Conservation (phyloP, 2,888 invertebrate species). For the Drosophila fulvimacula region DNA sequence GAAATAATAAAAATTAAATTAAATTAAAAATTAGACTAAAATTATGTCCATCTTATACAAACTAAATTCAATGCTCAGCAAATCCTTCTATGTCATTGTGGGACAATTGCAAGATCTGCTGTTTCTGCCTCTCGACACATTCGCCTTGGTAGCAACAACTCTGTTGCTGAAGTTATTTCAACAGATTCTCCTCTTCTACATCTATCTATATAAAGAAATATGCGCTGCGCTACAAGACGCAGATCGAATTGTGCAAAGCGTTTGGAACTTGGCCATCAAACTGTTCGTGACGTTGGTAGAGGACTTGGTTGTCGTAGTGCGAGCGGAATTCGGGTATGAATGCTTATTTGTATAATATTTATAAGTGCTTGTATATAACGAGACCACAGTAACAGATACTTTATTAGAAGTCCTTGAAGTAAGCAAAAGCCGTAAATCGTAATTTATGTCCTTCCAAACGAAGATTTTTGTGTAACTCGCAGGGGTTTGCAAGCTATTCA, state of each 20-base stretch:
- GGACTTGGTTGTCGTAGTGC: not conserved
- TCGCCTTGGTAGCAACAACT: constrained; percentile 27
- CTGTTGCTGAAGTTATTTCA: constrained; percentile 22
- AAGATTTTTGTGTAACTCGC: not conserved
- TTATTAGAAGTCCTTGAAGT: not conserved
- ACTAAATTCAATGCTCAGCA: not conserved
- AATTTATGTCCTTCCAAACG: not conserved
- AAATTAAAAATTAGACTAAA: not conserved
- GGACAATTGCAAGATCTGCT: constrained; percentile 13
- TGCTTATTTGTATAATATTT: not conserved
- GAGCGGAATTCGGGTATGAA: constrained; percentile 2
- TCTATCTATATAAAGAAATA: not conserved
- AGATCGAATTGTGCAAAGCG: not conserved
- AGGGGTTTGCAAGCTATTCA: not conserved
- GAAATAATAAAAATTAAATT: not conserved
- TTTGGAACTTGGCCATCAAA: constrained; percentile 3
- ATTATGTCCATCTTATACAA: not conserved
- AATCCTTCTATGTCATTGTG: not conserved
- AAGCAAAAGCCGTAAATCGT: not conserved
- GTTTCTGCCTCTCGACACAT: constrained; percentile 18
- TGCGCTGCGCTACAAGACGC: not conserved
- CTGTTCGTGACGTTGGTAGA: constrained; percentile 10
- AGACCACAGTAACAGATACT: not conserved
- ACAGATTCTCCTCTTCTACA: not conserved
- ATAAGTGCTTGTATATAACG: not conserved